A percentile compares a stretch with the other conserved stretches of the same genome.
Conservation (phyloP, 2,797 vertebrate species). For the Sebastes alutus region DNA sequence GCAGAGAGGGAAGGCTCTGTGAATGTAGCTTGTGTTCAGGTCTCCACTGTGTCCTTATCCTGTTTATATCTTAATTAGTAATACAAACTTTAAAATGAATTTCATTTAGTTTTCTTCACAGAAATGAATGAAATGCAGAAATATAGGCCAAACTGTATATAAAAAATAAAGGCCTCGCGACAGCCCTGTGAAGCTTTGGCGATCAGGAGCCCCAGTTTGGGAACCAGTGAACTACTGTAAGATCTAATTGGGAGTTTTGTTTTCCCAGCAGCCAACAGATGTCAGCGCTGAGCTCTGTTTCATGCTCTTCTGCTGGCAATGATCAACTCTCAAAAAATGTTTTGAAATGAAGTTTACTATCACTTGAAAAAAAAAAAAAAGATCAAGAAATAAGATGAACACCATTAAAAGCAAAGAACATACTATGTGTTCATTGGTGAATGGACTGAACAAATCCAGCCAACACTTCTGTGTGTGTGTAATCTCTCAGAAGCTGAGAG, state of each 20-base stretch:
- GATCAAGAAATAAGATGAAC: background rate
- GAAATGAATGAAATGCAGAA: no score
- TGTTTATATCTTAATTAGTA: no score
- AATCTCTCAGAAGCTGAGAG: background rate
- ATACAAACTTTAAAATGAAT: no score
- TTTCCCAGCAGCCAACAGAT: conserved; percentile 51
- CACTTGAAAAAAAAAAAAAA: background rate
- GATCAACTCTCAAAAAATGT: background rate
- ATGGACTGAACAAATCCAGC: background rate
- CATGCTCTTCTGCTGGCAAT: background rate
- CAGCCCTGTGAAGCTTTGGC: no score
- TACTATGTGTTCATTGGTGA: background rate
- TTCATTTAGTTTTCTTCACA: no score
- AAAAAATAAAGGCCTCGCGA: no score
- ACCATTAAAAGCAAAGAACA: background rate
- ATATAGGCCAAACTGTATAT: no score
- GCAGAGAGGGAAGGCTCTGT: no score
- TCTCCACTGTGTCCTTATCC: no score
- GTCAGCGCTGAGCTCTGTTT: conserved; percentile 54
- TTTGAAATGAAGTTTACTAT: background rate
- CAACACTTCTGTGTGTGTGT: background rate
- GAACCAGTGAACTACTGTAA: no score
- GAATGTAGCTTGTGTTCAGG: no score
- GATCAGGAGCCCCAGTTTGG: no score
- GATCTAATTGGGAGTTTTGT: background rate